A percentile compares a stretch with the other conserved stretches of the same genome.
Evolutionary conservation across 53 echinoderm and acorn worm species (phyloP).

Genomic region (Holothuria scabra): DNA sequence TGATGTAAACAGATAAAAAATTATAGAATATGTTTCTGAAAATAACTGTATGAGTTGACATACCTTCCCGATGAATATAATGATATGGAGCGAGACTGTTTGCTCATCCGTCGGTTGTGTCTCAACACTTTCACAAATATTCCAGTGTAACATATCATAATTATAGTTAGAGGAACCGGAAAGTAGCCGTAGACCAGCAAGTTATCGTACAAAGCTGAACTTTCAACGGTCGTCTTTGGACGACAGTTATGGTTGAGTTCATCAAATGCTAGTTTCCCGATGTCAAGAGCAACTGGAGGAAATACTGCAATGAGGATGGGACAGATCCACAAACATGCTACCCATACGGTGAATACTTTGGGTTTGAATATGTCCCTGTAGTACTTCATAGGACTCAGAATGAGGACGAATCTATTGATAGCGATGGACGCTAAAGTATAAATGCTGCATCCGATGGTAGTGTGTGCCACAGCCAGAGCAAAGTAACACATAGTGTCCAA

Average conservation of each 20-base stretch:
- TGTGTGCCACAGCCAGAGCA: slow-evolving; percentile 6
- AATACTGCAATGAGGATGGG: not conserved
- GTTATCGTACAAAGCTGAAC: slow-evolving; percentile 1
- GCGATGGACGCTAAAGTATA: slow-evolving; percentile 23
- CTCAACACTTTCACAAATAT: slow-evolving; percentile 4
- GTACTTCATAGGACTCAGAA: slow-evolving; percentile 27
- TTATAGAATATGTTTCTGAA: too few relatives aligned
- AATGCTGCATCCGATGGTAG: slow-evolving; percentile 8
- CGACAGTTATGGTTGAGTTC: not conserved
- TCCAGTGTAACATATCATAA: not conserved
- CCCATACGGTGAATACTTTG: not conserved
- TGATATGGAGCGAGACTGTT: not conserved
- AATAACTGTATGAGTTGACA: too few relatives aligned
- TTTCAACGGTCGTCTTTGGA: not conserved
- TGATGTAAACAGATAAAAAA: too few relatives aligned
- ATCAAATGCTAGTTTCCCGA: slow-evolving; percentile 12
- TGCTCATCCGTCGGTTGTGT: slow-evolving; percentile 26
- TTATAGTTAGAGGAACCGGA: slow-evolving; percentile 6
- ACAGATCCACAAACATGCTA: not conserved
- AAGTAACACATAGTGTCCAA: not conserved
- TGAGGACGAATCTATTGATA: slow-evolving; percentile 17
- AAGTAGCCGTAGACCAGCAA: slow-evolving; percentile 3
- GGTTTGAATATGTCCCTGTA: not conserved
- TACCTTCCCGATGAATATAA: too few relatives aligned
- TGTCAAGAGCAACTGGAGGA: slow-evolving; percentile 13